Evolutionary conservation across 2,888 invertebrate genomes (phyloP), one percentile per base, ranked within the genome.

Genomic region (Acrocera orbiculus): DNA sequence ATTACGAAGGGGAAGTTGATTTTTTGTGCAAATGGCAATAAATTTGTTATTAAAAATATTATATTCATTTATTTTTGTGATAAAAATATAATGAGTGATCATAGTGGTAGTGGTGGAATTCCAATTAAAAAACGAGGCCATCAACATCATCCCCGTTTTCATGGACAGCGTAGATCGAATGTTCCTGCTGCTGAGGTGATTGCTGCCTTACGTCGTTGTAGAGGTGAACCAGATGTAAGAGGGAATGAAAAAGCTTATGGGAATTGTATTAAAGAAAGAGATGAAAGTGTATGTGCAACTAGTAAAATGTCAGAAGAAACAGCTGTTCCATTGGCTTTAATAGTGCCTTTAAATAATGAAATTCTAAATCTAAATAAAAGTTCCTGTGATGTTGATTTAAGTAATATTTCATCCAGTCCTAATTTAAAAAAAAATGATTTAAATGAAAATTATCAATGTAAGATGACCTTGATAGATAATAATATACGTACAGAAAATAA

Each of bases 101-200:
- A 46, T 36, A 40, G 42, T 41, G 40, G 42, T 26, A 41, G 38
- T 35, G 42, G 43, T 32, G 41, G 38, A 25, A 28, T 43, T 27
- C 36, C 35, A 30, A 16, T 38, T 15, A 58, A 53, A 59, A 73
- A 75, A 56, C 69, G 76, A 59, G 76, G 76, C 45, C 76, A 75
- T 59, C 76, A 76, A 61, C 76, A 76, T 62, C 77, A 77, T 64
- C 76, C 76, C 54, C 71, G 76, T 42, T 69, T 74, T 53, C 59
- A 70, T 52, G 70, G 70, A 46, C 63, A 65, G 46, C 65, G 71
- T 40, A 58, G 58, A 37, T 67, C 69, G 52, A 55, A 55, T 46
- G 65, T 66, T 49, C 64, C 66, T 49, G 56, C 60, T 9, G 55
- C 54, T 34, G 59, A 61, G 41, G 56, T 61, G 14, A 45, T 61